Evolutionary conservation across 2,888 invertebrate genomes (phyloP).

Genomic region (Tachina grossa): DNA sequence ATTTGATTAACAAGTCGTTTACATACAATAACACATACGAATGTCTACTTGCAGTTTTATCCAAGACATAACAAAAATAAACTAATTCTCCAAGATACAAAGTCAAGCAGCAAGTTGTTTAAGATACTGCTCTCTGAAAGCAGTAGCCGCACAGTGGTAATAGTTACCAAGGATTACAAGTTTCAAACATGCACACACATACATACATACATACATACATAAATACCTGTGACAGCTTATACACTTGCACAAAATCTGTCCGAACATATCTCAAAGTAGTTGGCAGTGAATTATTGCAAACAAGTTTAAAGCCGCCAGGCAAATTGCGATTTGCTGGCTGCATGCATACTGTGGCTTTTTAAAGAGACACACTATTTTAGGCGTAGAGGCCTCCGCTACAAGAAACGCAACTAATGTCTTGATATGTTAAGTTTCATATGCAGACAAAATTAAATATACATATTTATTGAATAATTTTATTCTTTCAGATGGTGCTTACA

Average conservation of each 20-base stretch:
- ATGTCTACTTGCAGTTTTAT: slow-evolving; percentile 56
- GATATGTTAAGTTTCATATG: slow-evolving; percentile 2
- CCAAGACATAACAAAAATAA: slow-evolving; percentile 10
- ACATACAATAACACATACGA: not conserved
- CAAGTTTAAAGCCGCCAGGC: slow-evolving; percentile 81
- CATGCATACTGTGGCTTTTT: not conserved
- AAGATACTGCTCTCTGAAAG: slow-evolving; percentile 24
- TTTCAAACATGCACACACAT: slow-evolving; percentile 45
- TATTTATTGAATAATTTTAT: not conserved
- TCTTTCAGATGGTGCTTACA: slow-evolving; percentile 28
- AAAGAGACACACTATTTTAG: slow-evolving; percentile 29
- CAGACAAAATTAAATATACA: not conserved
- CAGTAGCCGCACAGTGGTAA: slow-evolving; percentile 49
- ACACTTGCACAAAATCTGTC: slow-evolving; percentile 48
- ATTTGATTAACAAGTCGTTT: slow-evolving; percentile 81
- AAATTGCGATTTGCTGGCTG: slow-evolving; percentile 58
- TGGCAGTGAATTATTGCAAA: slow-evolving; percentile 82
- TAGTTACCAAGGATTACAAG: slow-evolving; percentile 69
- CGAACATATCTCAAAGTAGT: slow-evolving; percentile 73
- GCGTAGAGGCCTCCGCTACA: slow-evolving; percentile 28
- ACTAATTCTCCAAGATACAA: slow-evolving; percentile 25
- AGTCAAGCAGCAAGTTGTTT: slow-evolving; percentile 43
- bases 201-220: not conserved
- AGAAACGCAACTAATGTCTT: slow-evolving; percentile 16
- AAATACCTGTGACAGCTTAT: slow-evolving; percentile 1